Conservation (phyloP, 2,797 vertebrate species). For the Pygocentrus nattereri region DNA sequence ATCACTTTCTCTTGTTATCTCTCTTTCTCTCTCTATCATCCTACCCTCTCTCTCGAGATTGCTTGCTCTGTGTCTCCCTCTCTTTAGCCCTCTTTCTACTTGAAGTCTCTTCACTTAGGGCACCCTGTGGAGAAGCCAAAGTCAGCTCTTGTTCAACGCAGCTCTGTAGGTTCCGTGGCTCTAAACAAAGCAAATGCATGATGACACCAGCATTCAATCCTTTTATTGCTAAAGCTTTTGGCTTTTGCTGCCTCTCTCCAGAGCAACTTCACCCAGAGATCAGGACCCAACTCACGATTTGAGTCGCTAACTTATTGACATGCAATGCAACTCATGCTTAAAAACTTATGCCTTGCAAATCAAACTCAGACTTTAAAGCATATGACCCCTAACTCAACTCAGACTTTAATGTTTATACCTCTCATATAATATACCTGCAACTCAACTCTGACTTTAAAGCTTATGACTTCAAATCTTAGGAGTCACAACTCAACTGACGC, state of each 20-base stretch:
- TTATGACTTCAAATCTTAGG: too few species aligned
- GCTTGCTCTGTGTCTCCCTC: background rate
- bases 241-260: background rate
- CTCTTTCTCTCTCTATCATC: background rate
- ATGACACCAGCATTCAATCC: background rate
- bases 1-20: constrained; percentile 2
- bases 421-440: too few species aligned
- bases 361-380: background rate
- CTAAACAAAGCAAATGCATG: background rate
- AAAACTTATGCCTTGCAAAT: too few species aligned
- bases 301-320: background rate
- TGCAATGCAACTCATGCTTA: background rate
- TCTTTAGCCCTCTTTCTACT: background rate
- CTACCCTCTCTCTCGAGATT: background rate
- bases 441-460: background rate
- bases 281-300: background rate
- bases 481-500: background rate
- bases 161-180: background rate
- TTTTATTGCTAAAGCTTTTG: background rate
- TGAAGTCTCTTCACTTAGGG: background rate
- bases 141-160: background rate
- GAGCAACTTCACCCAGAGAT: background rate
- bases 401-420: background rate
- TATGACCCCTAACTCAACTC: background rate
- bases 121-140: background rate